A percentile compares a stretch with the other conserved stretches of the same genome.
Evolutionary conservation across 2,888 invertebrate species (phyloP).

Genomic region (Gasteruption jaculator): DNA sequence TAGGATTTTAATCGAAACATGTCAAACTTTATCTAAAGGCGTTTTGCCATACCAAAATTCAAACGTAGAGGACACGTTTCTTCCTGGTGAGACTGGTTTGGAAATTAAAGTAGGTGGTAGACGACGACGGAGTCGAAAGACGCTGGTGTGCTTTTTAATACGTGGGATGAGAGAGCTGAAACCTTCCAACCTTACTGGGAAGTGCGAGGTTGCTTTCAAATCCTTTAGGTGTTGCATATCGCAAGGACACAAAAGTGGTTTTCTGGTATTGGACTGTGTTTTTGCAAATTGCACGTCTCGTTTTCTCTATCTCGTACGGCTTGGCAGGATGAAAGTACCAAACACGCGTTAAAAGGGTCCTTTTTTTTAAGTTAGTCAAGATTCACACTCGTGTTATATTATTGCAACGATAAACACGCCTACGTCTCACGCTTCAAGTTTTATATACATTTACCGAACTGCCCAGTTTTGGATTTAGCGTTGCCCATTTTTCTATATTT

Average conservation of each 20-base stretch:
- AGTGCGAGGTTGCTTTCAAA: constrained; percentile 28
- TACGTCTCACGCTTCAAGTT: constrained; percentile 23
- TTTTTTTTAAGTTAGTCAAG: constrained; percentile 14
- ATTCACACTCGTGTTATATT: constrained; percentile 22
- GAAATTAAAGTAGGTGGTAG: constrained; percentile 20
- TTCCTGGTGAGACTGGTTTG: constrained; percentile 21
- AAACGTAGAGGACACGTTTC: constrained; percentile 20
- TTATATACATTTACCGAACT: neutral
- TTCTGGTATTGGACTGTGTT: too few relatives aligned
- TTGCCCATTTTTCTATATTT: too few relatives aligned
- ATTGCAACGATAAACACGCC: constrained; percentile 31
- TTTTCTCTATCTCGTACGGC: constrained; percentile 4
- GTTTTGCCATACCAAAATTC: too few relatives aligned
- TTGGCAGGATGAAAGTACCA: constrained; percentile 5
- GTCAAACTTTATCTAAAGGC: too few relatives aligned
- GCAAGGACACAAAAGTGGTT: constrained; percentile 32
- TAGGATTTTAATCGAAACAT: constrained; percentile 6
- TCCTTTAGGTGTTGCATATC: constrained; percentile 28
- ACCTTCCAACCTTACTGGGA: constrained; percentile 27
- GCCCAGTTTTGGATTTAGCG: neutral
- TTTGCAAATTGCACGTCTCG: constrained; percentile 11
- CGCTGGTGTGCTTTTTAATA: too few relatives aligned
- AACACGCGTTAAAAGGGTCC: constrained; percentile 18
- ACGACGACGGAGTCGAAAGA: constrained; percentile 20
- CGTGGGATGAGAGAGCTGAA: constrained; percentile 29